Conservation (phyloP, 2,113 vertebrate genomes). For the Sterrhoptilus dennistouni region DNA sequence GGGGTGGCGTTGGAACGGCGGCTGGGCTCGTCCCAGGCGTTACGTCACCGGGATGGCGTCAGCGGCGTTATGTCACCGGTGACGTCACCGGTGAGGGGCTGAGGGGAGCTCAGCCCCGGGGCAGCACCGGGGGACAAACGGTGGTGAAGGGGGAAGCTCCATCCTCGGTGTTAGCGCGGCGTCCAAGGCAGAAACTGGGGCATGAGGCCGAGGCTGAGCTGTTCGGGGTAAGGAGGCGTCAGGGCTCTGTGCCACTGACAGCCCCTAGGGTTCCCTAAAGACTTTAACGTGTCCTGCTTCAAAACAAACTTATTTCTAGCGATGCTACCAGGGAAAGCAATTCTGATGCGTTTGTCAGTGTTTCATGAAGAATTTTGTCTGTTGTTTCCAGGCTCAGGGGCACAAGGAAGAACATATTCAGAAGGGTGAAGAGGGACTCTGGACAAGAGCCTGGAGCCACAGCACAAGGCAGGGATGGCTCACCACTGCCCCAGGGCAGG, state of each 20-base stretch:
- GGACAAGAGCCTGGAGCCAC: neutral
- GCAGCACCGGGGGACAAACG: neutral
- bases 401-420: accelerated
- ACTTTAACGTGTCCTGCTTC: accelerated
- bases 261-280: neutral
- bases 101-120: neutral
- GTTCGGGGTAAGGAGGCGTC: accelerated
- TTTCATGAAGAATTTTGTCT: neutral
- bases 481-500: accelerated
- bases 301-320: neutral
- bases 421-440: neutral
- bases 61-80: accelerated
- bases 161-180: accelerated
- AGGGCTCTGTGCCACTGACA: accelerated
- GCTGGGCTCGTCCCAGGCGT: accelerated
- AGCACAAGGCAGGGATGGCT: neutral
- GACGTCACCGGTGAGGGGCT: neutral
- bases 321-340: accelerated
- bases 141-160: neutral
- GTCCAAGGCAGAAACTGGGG: neutral
- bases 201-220: neutral
- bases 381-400: neutral
- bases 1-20: accelerated
- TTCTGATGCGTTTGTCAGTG: neutral
- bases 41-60: accelerated